Evolutionary conservation across 1,140 invertebrate species (phyloP), one percentile per base, ranked within the genome.

Genomic region (Papilio dardanus): DNA sequence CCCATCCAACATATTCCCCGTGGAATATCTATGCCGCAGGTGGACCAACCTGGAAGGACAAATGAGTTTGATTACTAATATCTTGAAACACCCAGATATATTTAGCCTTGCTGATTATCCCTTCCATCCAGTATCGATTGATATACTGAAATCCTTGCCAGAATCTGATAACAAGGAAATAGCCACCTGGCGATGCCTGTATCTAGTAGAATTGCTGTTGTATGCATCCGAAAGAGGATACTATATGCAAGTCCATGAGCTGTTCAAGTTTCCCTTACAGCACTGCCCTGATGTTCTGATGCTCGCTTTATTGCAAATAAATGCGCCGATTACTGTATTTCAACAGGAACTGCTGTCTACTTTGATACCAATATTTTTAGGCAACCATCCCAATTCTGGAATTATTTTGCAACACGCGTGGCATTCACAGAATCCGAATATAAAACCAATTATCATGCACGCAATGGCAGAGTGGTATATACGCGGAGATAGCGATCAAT

Each of bases 401-500:
- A 97, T 98, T 16, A 97, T 99, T 73, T 94, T 99, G 28, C 98
- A 99, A 92, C 97, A 98, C 89, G 98, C 98, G 0, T 99, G 99
- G 99, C 98, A 97, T 87, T 94, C 95, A 0, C 96, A 96, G 84
- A 96, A 95, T 81, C 94, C 95, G 7, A 95, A 95, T 71, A 95
- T 97, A 42, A 96, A 98, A 76, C 96, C 96, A 4, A 96, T 98
- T 58, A 97, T 99, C 37, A 99, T 99, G 96, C 97, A 98, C 82
- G 96, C 98, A 0, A 99, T 99, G 98, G 97, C 98, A 2, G 98
- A 99, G 74, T 99, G 98, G 98, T 99, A 99, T 89, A 95, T 97
- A 76, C 95, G 97, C 31, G 96, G 97, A 31, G 98, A 99, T 79
- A 96, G 97, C 84, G 99, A 99, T 93, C 99, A 99, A 91, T 96